These are phyloP conservation scores for Lates calcarifer DNA, from an alignment of 2,113 vertebrate species.

Conservation along the genomic window DNA sequence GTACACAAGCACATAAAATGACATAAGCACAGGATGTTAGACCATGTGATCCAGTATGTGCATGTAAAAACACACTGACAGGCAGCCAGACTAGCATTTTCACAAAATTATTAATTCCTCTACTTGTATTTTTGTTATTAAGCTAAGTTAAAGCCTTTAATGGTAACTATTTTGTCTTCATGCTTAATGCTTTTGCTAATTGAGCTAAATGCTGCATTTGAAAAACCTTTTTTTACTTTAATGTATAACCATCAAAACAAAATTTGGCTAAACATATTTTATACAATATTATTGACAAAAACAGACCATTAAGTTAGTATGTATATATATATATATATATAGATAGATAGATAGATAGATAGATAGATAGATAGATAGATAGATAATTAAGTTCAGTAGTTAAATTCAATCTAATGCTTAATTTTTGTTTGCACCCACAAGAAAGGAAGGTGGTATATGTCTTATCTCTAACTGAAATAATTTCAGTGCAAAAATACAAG, in stretches of 20 bases:
- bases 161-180: neutral
- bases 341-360: no score
- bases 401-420: neutral
- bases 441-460: neutral
- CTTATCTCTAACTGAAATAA: neutral
- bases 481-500: constrained; percentile 11
- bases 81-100: neutral
- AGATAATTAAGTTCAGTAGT: no score
- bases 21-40: neutral
- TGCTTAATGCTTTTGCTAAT: neutral
- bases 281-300: neutral
- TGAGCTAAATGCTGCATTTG: neutral
- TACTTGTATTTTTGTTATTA: neutral
- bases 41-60: neutral
- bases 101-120: neutral
- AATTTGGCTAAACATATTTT: neutral
- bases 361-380: no score
- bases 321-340: no score
- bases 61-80: neutral
- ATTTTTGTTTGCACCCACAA: neutral
- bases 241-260: neutral
- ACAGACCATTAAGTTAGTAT: neutral
- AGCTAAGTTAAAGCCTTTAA: neutral
- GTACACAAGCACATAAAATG: neutral
- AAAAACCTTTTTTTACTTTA: no score